Evolutionary conservation across 2,888 invertebrate genomes (phyloP).

Genomic region (Drosophila multiciliata): DNA sequence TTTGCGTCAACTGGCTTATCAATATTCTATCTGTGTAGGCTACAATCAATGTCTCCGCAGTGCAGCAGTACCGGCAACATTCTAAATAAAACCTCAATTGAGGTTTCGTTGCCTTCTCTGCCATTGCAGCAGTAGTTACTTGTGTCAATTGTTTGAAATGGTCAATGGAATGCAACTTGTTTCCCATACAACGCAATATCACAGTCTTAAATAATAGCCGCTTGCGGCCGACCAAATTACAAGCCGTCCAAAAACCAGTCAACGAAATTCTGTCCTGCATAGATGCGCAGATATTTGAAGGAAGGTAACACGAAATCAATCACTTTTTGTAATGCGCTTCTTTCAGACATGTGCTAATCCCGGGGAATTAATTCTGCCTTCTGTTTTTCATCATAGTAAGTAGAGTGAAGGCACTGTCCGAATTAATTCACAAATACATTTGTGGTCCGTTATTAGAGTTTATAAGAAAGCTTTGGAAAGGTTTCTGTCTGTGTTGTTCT

Average conservation of each 20-base stretch:
- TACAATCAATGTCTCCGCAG: slow-evolving; percentile 55
- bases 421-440: slow-evolving; percentile 70
- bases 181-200: slow-evolving; percentile 63
- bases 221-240: slow-evolving; percentile 65
- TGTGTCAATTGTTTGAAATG: slow-evolving; percentile 79
- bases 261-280: slow-evolving; percentile 60
- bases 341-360: slow-evolving; percentile 43
- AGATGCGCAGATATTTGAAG: slow-evolving; percentile 33
- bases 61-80: slow-evolving; percentile 64
- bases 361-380: slow-evolving; percentile 9
- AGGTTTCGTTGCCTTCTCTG: slow-evolving; percentile 48
- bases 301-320: slow-evolving; percentile 40
- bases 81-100: slow-evolving; percentile 80
- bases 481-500: neutral
- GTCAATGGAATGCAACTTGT: slow-evolving; percentile 84
- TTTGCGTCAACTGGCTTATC: slow-evolving; percentile 69
- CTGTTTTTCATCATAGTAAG: slow-evolving; percentile 17
- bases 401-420: slow-evolving; percentile 60
- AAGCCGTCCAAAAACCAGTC: slow-evolving; percentile 59
- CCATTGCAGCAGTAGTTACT: slow-evolving; percentile 43
- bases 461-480: slow-evolving; percentile 24
- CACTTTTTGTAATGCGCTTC: slow-evolving; percentile 30
- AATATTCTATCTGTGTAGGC: slow-evolving; percentile 82
- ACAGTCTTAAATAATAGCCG: slow-evolving; percentile 65
- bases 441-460: neutral